Evolutionary conservation across 2,113 vertebrate species (phyloP).

Genomic region (Gopherus evgoodei): DNA sequence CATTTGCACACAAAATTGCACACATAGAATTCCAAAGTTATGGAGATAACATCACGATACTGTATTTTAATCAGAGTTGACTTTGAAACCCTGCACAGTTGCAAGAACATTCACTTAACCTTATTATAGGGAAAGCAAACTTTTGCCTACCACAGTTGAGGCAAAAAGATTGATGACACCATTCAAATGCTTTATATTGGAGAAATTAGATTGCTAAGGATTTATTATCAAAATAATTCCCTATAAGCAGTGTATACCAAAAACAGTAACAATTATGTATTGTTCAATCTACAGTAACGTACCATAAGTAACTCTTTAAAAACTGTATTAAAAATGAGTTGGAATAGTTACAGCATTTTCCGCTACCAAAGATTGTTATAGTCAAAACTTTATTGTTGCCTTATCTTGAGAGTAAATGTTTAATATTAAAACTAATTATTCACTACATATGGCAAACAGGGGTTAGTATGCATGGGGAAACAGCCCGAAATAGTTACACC

Average conservation of each 20-base stretch:
- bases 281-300: not conserved
- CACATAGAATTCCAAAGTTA: not conserved
- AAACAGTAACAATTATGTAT: not conserved
- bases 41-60: not conserved
- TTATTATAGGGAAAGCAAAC: not conserved
- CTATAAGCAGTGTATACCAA: not conserved
- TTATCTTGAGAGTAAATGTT: not conserved
- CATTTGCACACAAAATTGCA: not conserved
- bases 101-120: accelerated
- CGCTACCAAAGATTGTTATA: not conserved
- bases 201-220: not conserved
- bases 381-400: not conserved
- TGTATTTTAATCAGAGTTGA: not conserved
- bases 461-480: not conserved
- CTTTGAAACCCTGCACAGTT: not conserved
- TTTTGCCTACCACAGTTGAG: not conserved
- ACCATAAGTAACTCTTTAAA: not conserved
- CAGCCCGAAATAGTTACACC: not conserved
- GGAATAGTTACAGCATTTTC: not conserved
- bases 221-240: not conserved
- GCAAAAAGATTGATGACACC: not conserved
- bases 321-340: not conserved
- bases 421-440: not conserved
- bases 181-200: not conserved
- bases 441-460: not conserved